Evolutionary conservation across 2,888 invertebrate genomes (phyloP), one percentile per base, ranked within the genome.

Genomic region (Dexiosoma caninum): DNA sequence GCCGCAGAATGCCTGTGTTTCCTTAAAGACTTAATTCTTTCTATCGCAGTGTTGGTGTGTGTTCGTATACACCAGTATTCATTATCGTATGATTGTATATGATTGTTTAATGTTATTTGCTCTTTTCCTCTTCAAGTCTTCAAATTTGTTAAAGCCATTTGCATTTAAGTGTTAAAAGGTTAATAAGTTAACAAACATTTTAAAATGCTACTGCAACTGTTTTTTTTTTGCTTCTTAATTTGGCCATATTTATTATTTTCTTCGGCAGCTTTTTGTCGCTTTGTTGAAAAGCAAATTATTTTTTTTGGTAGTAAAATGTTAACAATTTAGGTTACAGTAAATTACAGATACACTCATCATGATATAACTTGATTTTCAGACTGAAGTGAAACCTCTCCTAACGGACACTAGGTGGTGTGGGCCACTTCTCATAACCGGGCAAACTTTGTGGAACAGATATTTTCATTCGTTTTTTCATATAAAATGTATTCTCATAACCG

Each of bases 101-200:
- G 49, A 49, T 71, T 71, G 49, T 71, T 53, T 67, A 53, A 42
- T 70, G 46, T 40, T 77, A 30, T 77, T 64, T 70, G 53, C 55
- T 77, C 64, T 62, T 57, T 59, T 71, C n/a, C n/a, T n/a, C 35
- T 71, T 59, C n/a, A 64, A 71, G 55, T 64, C 64, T 78, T 71
- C 37, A 57, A 81, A 77, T 66, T 74, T 77, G 67, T 75, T 82
- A 14, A 74, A 75, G 69, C 71, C 79, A 83, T 84, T 84, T 84
- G 82, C 82, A 82, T 81, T 77, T 81, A 84, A 82, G 83, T 83
- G 83, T 83, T 84, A 83, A 83, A 82, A 83, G 83, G 81, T 83
- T 84, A 84, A 84, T 84, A 83, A 84, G 84, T 83, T 83, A 79
- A 83, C 81, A 83, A 82, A 83, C 81, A 83, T 84, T 78, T 83